phyloP scores from a whole-genome alignment of 35 echinoderm and acorn worm genomes.

The Ophiothrix spiculata region DNA sequence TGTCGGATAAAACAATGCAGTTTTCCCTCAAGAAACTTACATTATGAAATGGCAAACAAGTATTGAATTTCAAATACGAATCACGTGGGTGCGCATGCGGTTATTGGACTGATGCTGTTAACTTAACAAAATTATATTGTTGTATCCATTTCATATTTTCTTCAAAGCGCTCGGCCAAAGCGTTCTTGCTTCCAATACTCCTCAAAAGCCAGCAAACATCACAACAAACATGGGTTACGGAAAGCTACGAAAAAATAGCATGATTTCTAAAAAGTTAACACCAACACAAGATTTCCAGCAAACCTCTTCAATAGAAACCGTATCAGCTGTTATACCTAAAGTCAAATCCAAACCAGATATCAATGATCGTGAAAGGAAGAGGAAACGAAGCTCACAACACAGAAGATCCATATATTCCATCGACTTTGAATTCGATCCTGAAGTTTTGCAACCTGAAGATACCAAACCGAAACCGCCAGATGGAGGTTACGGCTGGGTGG shows the following conservation, averaged over 20 bases:
- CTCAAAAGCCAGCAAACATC: too few relatives aligned
- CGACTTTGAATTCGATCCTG: neutral
- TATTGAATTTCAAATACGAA: too few relatives aligned
- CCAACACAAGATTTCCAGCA: neutral
- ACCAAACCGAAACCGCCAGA: neutral
- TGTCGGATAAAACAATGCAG: too few relatives aligned
- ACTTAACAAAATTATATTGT: too few relatives aligned
- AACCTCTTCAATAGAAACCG: neutral
- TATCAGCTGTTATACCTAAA: neutral
- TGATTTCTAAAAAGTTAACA: neutral
- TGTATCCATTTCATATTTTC: too few relatives aligned
- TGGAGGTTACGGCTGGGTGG: conserved; percentile 13
- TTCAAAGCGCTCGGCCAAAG: too few relatives aligned
- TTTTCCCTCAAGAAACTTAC: too few relatives aligned
- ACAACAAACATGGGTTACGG: neutral
- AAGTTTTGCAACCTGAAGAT: neutral
- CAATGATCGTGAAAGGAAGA: neutral
- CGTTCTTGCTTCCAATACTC: too few relatives aligned
- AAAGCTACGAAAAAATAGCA: neutral
- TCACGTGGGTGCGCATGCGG: too few relatives aligned
- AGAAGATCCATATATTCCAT: neutral
- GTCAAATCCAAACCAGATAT: neutral
- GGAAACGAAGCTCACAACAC: neutral
- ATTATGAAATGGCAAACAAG: too few relatives aligned
- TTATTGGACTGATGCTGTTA: too few relatives aligned